Evolutionary conservation across 2,797 vertebrate species (phyloP), one percentile per base, ranked within the genome.

Genomic region (Valencia hispanica): DNA sequence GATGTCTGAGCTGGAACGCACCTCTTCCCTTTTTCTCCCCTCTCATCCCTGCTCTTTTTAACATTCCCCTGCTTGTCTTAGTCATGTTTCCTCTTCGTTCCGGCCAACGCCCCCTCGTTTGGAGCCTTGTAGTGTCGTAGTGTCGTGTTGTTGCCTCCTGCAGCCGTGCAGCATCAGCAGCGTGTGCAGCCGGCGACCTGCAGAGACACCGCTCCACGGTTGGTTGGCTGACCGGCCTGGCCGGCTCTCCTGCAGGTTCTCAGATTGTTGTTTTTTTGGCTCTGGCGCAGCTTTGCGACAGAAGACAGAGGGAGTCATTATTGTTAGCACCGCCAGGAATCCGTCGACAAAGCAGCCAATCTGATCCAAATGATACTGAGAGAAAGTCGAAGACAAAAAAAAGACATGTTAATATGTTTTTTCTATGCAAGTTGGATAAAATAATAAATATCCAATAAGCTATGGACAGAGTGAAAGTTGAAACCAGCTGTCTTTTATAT

Each of bases 261-360:
- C 57, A 0, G 39, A 17, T 43, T 6, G 4, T 41, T 3, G 2
- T 45, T 30, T 43, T 86, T 81, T 79, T 87, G 86, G 85, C 79
- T 61, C 27, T 36, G 30, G 57, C 0, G 68, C 83, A 72, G 78
- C 77, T 66, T 72, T 79, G 87, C 81, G 75, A 81, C 78, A 86
- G 51, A 77, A 76, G 73, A 79, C 74, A 74, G 73, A 68, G 72
- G 61, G 70, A 55, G 43, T 0, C 0, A 79, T 84, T 90, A 91
- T 91, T 91, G 90, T 79, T 91, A 89, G 90, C 81, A 69, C 59
- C 30, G 11, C 8, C 25, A 32, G 47, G 81, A 63, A 75, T 84
- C 81, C 80, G 77, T 55, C 30, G 59, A 51, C 39, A 68, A 72
- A 79, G 72, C 70, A 63, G 82, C 79, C 74, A 59, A 34, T 41